Evolutionary conservation across 2,797 vertebrate genomes (phyloP), one percentile per base, ranked within the genome.

Genomic region (Yasuhikotakia modesta): DNA sequence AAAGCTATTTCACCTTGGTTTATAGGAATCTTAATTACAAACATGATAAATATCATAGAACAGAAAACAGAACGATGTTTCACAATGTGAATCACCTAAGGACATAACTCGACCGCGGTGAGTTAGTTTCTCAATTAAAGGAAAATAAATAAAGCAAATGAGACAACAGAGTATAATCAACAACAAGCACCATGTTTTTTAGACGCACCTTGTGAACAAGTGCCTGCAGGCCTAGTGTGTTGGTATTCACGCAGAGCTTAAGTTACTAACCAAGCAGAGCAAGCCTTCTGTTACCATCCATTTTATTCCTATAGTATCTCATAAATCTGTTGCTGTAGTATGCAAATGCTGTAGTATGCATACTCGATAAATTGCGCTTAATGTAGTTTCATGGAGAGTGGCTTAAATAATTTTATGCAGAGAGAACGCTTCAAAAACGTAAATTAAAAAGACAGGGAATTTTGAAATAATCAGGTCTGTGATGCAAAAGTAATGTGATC

Each of bases 151-250:
- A 76, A 73, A 78, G 35, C 30, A 45, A 73, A n/a, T 35, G 39
- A 74, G 43, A 87, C 84, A 85, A 81, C 39, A 21, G 53, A 85
- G 86, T 64, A 50, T 43, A 85, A 90, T 90, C 85, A 87, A 79
- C 83, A 85, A 80, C 82, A 80, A 63, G 81, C 70, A 87, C 87
- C 79, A 85, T 82, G 58, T 83, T 88, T 84, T 87, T 53, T 52
- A 74, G 79, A 81, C 79, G 79, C 79, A 87, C 79, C 77, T 82
- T 77, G 70, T 88, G 76, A 92, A 91, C 84, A 79, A 78, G 83
- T 82, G 65, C 84, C 81, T 81, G 80, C 39, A 32, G 30, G 82
- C 70, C 84, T 48, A 50, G 27, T 73, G 83, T 87, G 82, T 88
- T 85, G 78, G 32, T 79, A 80, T 83, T 79, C 83, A 84, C 63